A percentile compares a stretch with the other conserved stretches of the same genome.
Conservation (phyloP, 2,888 invertebrate genomes). For the Noctua pronuba region DNA sequence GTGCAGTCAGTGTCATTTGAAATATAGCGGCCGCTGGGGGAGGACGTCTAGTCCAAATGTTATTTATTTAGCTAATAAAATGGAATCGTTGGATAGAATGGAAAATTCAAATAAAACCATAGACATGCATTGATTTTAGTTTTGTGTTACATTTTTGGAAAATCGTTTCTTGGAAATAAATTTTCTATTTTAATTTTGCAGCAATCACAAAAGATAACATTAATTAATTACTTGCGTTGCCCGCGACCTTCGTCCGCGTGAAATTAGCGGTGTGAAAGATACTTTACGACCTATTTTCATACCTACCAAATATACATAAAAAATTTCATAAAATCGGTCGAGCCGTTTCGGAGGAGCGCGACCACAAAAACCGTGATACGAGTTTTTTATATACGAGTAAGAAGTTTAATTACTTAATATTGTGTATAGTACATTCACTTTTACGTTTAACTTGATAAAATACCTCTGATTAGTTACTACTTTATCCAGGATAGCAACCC, state of each 20-base stretch:
- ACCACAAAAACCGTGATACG: too few relatives aligned
- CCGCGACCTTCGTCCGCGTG: too few relatives aligned
- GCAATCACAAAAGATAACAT: background rate
- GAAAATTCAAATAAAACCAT: background rate
- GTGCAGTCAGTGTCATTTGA: conserved; percentile 77
- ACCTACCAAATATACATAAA: too few relatives aligned
- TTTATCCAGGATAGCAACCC: background rate
- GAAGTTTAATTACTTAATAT: background rate
- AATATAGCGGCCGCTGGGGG: conserved; percentile 57
- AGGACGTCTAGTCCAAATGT: conserved; percentile 60
- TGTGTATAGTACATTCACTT: background rate
- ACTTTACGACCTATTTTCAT: too few relatives aligned
- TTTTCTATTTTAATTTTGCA: background rate
- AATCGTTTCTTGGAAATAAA: background rate
- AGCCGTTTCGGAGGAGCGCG: too few relatives aligned
- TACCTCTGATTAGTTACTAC: background rate
- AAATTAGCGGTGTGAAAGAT: too few relatives aligned
- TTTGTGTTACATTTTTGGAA: background rate
- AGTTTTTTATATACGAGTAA: too few relatives aligned
- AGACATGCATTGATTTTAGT: background rate
- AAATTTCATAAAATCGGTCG: too few relatives aligned
- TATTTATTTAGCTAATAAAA: conserved; percentile 50
- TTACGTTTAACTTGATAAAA: background rate
- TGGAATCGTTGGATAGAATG: conserved; percentile 10
- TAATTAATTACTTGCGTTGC: too few relatives aligned